These are phyloP conservation scores for Actinemys pallida DNA, from an alignment of 2,113 vertebrate species.

Conservation along the genomic window DNA sequence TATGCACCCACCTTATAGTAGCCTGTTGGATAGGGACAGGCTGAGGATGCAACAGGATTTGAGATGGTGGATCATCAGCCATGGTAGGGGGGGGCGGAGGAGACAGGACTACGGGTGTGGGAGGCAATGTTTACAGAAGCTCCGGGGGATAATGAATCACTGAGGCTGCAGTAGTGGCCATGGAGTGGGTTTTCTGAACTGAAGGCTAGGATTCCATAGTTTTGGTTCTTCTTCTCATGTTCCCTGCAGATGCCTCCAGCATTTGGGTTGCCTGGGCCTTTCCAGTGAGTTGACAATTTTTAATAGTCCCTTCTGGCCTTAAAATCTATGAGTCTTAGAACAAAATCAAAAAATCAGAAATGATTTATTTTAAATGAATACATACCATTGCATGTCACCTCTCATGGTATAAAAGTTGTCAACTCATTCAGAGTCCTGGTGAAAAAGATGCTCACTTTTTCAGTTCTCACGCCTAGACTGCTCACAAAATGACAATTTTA, in stretches of 20 bases:
- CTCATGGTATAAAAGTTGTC: background rate
- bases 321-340: background rate
- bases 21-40: background rate
- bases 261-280: background rate
- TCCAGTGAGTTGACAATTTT: background rate
- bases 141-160: background rate
- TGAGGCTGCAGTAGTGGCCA: background rate
- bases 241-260: background rate
- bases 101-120: accelerated
- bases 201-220: background rate
- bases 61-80: background rate
- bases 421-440: background rate
- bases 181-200: background rate
- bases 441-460: background rate
- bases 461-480: background rate
- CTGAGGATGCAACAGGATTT: background rate
- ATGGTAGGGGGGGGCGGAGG: too few relatives aligned
- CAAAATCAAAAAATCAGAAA: accelerated
- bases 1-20: too few relatives aligned
- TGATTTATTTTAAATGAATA: background rate
- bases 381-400: background rate
- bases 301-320: background rate
- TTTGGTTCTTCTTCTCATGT: background rate
- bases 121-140: background rate
- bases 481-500: background rate